phyloP scores from a whole-genome alignment of 2,113 vertebrate genomes.

The Stegastes partitus region DNA sequence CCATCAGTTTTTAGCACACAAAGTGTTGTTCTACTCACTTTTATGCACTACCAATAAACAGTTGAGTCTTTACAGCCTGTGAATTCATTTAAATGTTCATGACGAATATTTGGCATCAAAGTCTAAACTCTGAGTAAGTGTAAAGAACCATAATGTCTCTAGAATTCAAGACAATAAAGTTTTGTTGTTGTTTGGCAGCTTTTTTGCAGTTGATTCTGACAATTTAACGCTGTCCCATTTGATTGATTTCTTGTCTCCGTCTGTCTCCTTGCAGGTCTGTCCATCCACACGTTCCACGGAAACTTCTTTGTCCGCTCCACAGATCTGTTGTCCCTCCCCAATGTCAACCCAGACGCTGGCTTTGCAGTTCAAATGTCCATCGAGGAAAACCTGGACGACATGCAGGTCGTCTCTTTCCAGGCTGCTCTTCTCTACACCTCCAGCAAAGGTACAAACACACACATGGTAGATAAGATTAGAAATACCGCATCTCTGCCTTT shows the following conservation, averaged over 20 bases:
- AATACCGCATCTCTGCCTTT: too few relatives aligned
- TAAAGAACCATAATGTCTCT: too few relatives aligned
- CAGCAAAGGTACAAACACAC: conserved; percentile 91
- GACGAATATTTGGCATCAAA: too few relatives aligned
- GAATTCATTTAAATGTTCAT: neutral
- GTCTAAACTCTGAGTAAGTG: too few relatives aligned
- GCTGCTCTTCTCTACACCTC: conserved; percentile 97
- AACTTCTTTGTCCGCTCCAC: conserved; percentile 99
- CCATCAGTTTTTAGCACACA: too few relatives aligned
- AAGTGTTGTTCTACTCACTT: neutral
- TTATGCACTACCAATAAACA: neutral
- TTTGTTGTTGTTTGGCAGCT: too few relatives aligned
- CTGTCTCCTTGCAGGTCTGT: conserved; percentile 88
- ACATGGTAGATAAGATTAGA: neutral
- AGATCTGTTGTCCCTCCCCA: conserved; percentile 94
- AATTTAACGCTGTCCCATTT: neutral
- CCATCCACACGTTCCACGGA: conserved; percentile 99
- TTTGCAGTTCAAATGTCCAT: conserved; percentile 99
- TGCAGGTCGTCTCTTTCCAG: conserved; percentile 95
- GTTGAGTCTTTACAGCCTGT: neutral
- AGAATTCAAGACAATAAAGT: too few relatives aligned
- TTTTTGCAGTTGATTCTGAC: too few relatives aligned
- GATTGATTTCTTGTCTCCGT: neutral
- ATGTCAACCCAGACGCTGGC: conserved; percentile 96
- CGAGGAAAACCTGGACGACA: conserved; percentile 94